These are phyloP conservation scores for Eleutherodactylus coqui DNA, from an alignment of 2,797 vertebrate genomes.

Conservation along the genomic window DNA sequence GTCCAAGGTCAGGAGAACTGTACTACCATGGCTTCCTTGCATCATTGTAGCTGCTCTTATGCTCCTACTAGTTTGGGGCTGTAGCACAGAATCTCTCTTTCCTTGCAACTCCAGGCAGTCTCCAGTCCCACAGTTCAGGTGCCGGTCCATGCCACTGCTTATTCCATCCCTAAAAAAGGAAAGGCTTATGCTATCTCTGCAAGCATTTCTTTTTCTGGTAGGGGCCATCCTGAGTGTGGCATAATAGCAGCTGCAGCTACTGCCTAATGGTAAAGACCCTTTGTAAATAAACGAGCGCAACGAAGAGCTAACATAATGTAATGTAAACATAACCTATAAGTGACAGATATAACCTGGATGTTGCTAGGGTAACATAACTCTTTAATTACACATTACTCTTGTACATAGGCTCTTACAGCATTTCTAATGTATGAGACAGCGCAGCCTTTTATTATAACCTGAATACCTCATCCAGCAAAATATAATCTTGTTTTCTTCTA, in stretches of 20 bases:
- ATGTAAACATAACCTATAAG: not conserved
- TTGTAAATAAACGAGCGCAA: not conserved
- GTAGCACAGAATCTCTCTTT: no score
- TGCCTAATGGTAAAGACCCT: not conserved
- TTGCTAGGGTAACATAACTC: not conserved
- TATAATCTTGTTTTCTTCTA: not conserved
- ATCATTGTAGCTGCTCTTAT: no score
- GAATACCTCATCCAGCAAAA: not conserved
- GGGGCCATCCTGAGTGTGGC: not conserved
- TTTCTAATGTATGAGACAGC: not conserved
- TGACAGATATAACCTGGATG: not conserved
- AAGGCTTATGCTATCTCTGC: no score
- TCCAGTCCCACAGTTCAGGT: no score
- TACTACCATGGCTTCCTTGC: no score
- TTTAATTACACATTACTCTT: not conserved
- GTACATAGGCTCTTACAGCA: not conserved
- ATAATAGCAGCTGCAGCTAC: not conserved
- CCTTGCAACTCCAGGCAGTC: no score
- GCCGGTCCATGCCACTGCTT: no score
- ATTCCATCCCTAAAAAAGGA: no score
- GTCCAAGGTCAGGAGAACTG: no score
- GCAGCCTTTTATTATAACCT: not conserved
- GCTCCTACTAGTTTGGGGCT: no score
- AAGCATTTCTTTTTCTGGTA: not conserved
- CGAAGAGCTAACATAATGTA: not conserved